phyloP scores from a whole-genome alignment of 2,113 vertebrate species.

The Catharus minimus region DNA sequence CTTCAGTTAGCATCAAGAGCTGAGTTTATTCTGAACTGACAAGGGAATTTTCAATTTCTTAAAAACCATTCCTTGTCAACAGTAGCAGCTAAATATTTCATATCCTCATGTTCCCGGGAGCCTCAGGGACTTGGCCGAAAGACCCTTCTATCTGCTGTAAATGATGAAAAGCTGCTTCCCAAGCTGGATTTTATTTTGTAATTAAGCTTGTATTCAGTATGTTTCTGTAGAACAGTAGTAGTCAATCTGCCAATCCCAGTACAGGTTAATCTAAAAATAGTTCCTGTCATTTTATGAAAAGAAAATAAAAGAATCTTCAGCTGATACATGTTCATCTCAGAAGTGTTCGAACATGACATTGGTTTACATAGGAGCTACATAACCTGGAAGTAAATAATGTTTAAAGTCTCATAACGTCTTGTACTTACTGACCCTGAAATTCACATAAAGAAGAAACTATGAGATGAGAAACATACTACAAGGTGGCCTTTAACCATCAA shows the following conservation, averaged over 20 bases:
- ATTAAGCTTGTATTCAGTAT: background rate
- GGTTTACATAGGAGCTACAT: background rate
- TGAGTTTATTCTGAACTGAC: slow-evolving; percentile 80
- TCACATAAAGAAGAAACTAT: background rate
- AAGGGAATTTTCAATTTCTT: slow-evolving; percentile 82
- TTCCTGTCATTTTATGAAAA: background rate
- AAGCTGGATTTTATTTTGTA: background rate
- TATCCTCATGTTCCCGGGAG: slow-evolving; percentile 75
- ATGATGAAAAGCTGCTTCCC: slow-evolving; percentile 76
- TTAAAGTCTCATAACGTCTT: background rate
- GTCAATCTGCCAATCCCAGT: background rate
- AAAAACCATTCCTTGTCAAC: slow-evolving; percentile 90
- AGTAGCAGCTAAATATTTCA: slow-evolving; percentile 87
- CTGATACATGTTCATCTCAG: background rate
- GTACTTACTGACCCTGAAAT: background rate
- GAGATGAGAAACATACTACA: background rate
- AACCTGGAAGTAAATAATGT: background rate
- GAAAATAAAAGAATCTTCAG: background rate
- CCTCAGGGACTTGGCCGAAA: slow-evolving; percentile 75
- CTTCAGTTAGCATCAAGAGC: slow-evolving; percentile 67
- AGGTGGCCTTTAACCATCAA: background rate
- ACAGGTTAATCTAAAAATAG: background rate
- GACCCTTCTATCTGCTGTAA: slow-evolving; percentile 74
- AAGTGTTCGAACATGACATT: background rate
- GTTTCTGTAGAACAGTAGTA: background rate